Evolutionary conservation across 2,113 vertebrate species (phyloP).

Genomic region (Labeo catla): DNA sequence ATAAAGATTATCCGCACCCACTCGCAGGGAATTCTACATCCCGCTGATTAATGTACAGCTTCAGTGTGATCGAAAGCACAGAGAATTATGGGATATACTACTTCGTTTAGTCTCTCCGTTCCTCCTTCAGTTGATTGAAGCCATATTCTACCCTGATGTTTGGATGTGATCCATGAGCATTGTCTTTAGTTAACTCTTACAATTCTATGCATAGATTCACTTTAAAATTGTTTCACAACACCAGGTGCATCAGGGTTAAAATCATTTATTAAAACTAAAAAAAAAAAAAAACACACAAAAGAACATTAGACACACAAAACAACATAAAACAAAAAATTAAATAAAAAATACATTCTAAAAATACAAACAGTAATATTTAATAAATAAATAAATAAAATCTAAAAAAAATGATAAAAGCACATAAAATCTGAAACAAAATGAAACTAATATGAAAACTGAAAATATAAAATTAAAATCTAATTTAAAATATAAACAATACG

Average conservation of each 20-base stretch:
- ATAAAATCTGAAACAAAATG: neutral
- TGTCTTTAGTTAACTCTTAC: neutral
- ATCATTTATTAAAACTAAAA: neutral
- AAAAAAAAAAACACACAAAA: neutral
- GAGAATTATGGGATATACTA: neutral
- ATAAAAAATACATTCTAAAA: neutral
- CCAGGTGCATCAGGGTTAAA: neutral
- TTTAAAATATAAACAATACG: no score
- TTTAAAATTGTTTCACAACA: conserved; percentile 15
- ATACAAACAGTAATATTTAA: no score
- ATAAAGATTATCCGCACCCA: conserved; percentile 43
- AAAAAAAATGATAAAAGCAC: neutral
- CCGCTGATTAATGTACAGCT: conserved; percentile 12
- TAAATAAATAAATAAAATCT: no score
- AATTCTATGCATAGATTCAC: neutral
- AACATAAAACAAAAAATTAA: neutral
- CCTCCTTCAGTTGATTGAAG: conserved; percentile 31
- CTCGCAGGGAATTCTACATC: conserved; percentile 23
- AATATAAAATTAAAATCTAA: neutral
- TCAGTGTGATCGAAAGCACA: neutral
- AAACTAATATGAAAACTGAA: neutral
- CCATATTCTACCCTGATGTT: conserved; percentile 4
- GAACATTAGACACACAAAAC: neutral
- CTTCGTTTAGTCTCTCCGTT: neutral
- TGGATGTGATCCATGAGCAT: conserved; percentile 10